phyloP scores from a whole-genome alignment of 2,113 vertebrate species.

The Plotosus lineatus region DNA sequence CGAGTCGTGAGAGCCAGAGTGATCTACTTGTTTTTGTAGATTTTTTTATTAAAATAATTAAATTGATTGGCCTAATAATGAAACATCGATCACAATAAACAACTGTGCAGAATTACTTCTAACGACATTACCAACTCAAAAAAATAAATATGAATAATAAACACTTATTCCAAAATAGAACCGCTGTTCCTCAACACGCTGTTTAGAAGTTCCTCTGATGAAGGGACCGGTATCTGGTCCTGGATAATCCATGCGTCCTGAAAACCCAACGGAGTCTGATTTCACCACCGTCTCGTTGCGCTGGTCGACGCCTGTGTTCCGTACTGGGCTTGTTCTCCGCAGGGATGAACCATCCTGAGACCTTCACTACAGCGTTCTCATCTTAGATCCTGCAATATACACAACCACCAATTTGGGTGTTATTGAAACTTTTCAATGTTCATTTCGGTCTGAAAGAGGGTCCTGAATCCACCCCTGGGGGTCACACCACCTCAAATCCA shows the following conservation, averaged over 20 bases:
- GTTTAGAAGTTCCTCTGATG: constrained; percentile 41
- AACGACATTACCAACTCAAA: background rate
- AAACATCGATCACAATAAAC: background rate
- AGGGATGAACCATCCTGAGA: background rate
- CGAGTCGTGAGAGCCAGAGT: background rate
- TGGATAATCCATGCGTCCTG: constrained; percentile 37
- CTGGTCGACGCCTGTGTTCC: background rate
- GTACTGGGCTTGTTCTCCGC: background rate
- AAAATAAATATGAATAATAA: background rate
- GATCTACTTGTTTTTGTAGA: background rate
- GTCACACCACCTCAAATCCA: background rate
- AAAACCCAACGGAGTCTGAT: background rate
- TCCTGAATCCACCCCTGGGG: background rate
- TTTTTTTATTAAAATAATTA: background rate
- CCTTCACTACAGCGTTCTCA: background rate
- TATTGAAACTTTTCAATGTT: background rate
- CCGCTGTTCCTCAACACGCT: constrained; percentile 25
- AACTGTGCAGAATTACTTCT: background rate
- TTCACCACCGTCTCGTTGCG: background rate
- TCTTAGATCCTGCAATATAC: background rate
- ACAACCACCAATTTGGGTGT: background rate
- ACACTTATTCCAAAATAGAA: background rate
- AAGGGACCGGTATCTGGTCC: constrained; percentile 28
- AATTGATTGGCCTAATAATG: background rate
- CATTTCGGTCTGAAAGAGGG: background rate